A percentile compares a stretch with the other conserved stretches of the same genome.
phyloP scores from a whole-genome alignment of 2,113 vertebrate species.

The Zosterops lateralis region DNA sequence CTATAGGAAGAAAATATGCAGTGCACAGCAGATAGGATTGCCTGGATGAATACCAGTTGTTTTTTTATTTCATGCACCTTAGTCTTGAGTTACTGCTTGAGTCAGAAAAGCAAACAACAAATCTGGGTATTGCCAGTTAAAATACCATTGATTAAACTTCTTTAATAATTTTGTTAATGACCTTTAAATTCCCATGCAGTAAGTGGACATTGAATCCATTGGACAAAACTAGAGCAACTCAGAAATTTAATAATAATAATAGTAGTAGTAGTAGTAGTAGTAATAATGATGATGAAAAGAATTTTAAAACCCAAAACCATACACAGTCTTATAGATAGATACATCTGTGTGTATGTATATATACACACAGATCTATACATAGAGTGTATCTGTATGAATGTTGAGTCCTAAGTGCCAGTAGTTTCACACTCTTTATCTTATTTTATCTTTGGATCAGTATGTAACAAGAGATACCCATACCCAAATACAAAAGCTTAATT shows the following conservation, averaged over 20 bases:
- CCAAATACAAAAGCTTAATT: neutral
- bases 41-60: neutral
- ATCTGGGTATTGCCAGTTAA: neutral
- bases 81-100: neutral
- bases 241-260: neutral
- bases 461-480: neutral
- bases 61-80: neutral
- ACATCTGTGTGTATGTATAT: accelerated
- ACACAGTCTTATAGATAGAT: neutral
- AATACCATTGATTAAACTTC: neutral
- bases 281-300: neutral
- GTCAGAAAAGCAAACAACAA: neutral
- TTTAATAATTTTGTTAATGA: neutral
- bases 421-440: neutral
- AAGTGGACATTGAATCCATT: neutral
- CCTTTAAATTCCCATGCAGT: neutral
- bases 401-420: neutral
- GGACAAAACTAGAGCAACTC: neutral
- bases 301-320: neutral
- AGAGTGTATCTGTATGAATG: neutral
- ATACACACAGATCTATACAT: neutral
- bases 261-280: neutral
- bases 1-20: neutral
- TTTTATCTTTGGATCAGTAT: neutral
- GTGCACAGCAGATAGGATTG: neutral